Evolutionary conservation across 2,888 invertebrate species (phyloP).

Genomic region (Bombyx huttoni): DNA sequence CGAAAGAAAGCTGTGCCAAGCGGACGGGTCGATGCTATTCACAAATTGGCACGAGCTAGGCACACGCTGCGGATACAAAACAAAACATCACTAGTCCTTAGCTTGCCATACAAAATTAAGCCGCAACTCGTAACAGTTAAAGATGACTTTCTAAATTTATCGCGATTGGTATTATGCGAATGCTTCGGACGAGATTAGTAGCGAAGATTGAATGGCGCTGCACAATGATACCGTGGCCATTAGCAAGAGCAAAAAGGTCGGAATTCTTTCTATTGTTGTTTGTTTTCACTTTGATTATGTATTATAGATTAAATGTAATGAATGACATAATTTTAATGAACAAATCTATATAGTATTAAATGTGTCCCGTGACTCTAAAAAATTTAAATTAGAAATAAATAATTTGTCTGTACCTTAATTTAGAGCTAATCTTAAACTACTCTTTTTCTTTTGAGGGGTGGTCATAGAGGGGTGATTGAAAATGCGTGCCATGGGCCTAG

Average conservation of each 20-base stretch:
- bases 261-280: conserved; percentile 42
- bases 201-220: conserved; percentile 59
- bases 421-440: no score
- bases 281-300: conserved; percentile 20
- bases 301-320: conserved; percentile 11
- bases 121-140: conserved; percentile 8
- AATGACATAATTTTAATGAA: no score
- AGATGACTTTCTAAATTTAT: conserved; percentile 9
- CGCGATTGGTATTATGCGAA: conserved; percentile 4
- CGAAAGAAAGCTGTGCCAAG: conserved; percentile 66
- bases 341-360: no score
- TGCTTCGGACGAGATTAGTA: conserved; percentile 23
- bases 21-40: conserved; percentile 55
- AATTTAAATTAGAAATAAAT: no score
- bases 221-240: conserved; percentile 51
- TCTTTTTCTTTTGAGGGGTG: no score
- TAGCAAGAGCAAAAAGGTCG: conserved; percentile 49
- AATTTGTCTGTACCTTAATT: no score
- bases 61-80: conserved; percentile 38
- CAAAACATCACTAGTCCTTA: conserved; percentile 19
- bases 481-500: no score
- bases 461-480: no score
- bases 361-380: no score
- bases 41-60: conserved; percentile 70
- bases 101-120: conserved; percentile 12